Percentiles rank a stretch among this genome's conserved stretches.
Conservation (phyloP, 2,113 vertebrate species). For the Aspiorhynchus laticeps region DNA sequence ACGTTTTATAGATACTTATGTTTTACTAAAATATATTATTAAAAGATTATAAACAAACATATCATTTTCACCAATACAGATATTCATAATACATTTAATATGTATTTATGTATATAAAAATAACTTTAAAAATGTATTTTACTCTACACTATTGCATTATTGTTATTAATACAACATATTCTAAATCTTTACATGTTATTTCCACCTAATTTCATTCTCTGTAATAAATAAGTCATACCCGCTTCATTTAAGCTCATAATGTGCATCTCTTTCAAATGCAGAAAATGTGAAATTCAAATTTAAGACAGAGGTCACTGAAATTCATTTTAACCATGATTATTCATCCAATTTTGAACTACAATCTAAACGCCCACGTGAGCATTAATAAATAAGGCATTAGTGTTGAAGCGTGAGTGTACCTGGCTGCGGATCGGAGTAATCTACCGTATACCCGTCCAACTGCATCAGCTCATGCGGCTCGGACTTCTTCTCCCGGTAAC, state of each 20-base stretch:
- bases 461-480: slow-evolving; percentile 98
- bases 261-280: not conserved
- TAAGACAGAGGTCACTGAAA: not conserved
- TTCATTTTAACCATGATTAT: not conserved
- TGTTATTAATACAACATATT: not conserved
- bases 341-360: not conserved
- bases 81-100: too few relatives aligned
- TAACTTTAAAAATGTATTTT: not conserved
- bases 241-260: not conserved
- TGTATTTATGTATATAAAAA: too few relatives aligned
- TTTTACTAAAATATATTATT: too few relatives aligned
- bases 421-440: slow-evolving; percentile 92
- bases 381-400: not conserved
- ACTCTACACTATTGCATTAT: not conserved
- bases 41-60: not conserved
- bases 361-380: not conserved
- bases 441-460: slow-evolving; percentile 96
- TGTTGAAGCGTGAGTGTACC: slow-evolving; percentile 73
- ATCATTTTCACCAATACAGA: not conserved
- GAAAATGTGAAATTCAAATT: not conserved
- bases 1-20: too few relatives aligned
- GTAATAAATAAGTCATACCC: not conserved
- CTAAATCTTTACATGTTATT: not conserved
- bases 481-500: slow-evolving; percentile 96
- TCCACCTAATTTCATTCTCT: not conserved